Conservation (phyloP, 2,888 invertebrate genomes). For the Elegia similella region DNA sequence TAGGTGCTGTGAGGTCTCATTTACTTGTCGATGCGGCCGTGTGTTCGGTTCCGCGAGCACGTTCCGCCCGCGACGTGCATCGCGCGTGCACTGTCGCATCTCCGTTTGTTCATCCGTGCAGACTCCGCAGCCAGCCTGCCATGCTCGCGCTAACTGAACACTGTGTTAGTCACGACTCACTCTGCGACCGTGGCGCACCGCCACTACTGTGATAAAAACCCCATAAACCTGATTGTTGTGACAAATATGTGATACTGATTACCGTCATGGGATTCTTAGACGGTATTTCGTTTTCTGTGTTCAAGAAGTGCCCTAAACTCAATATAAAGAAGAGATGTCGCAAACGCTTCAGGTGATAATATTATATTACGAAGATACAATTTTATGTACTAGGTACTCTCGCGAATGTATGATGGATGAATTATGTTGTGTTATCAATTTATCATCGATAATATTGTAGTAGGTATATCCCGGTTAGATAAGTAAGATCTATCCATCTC, state of each 20-base stretch:
- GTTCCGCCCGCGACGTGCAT: constrained; percentile 45
- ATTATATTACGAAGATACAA: constrained; percentile 21
- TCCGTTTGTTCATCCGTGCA: constrained; percentile 24
- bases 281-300: constrained; percentile 63
- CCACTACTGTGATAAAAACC: constrained; percentile 48
- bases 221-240: constrained; percentile 37
- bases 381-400: constrained; percentile 17
- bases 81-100: constrained; percentile 28
- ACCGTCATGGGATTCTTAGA: constrained; percentile 60
- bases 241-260: constrained; percentile 50
- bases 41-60: constrained; percentile 27
- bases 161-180: constrained; percentile 55
- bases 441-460: constrained; percentile 4
- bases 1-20: constrained; percentile 18
- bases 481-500: constrained; percentile 1
- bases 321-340: constrained; percentile 52
- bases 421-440: neutral
- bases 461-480: constrained; percentile 1
- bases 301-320: constrained; percentile 69
- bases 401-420: constrained; percentile 2
- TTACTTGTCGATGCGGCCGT: constrained; percentile 4
- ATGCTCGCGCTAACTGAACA: constrained; percentile 48
- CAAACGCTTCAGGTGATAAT: constrained; percentile 48
- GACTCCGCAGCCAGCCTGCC: constrained; percentile 33
- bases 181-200: constrained; percentile 49